Conservation (phyloP, 2,888 invertebrate genomes). For the Nemotelus nigrinus region DNA sequence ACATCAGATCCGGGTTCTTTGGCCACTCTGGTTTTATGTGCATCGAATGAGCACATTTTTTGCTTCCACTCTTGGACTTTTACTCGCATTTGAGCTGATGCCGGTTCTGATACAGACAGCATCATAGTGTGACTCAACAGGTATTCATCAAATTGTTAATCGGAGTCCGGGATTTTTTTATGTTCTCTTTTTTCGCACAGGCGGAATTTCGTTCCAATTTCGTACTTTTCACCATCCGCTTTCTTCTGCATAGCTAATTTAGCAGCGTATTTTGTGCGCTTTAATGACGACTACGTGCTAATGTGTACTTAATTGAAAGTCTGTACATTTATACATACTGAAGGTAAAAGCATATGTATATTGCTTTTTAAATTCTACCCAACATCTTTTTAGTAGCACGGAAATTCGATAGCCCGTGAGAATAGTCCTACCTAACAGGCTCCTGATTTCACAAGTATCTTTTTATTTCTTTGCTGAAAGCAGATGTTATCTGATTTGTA, state of each 20-base stretch:
- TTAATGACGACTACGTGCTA: too few species aligned
- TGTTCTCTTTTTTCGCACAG: background rate
- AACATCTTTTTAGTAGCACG: too few species aligned
- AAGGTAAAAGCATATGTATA: too few species aligned
- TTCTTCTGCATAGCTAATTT: background rate
- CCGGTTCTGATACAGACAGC: background rate
- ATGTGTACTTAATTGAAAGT: too few species aligned
- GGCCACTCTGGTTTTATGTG: slow-evolving; percentile 29
- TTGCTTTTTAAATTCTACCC: too few species aligned
- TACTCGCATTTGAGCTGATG: background rate
- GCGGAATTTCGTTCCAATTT: background rate
- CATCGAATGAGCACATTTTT: slow-evolving; percentile 2
- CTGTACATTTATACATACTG: too few species aligned
- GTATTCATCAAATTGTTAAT: background rate
- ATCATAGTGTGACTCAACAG: slow-evolving; percentile 12
- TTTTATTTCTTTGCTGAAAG: too few species aligned
- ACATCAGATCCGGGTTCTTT: slow-evolving; percentile 36
- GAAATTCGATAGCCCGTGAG: too few species aligned
- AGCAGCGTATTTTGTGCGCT: too few species aligned
- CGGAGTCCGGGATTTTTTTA: background rate
- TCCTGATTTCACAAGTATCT: too few species aligned
- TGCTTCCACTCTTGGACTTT: slow-evolving; percentile 2
- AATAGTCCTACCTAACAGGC: too few species aligned
- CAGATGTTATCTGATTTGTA: too few species aligned
- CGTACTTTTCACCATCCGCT: background rate